Percentiles rank a stretch among this genome's conserved stretches.
Evolutionary conservation across 2,113 vertebrate species (phyloP).

Genomic region (Larimichthys crocea): DNA sequence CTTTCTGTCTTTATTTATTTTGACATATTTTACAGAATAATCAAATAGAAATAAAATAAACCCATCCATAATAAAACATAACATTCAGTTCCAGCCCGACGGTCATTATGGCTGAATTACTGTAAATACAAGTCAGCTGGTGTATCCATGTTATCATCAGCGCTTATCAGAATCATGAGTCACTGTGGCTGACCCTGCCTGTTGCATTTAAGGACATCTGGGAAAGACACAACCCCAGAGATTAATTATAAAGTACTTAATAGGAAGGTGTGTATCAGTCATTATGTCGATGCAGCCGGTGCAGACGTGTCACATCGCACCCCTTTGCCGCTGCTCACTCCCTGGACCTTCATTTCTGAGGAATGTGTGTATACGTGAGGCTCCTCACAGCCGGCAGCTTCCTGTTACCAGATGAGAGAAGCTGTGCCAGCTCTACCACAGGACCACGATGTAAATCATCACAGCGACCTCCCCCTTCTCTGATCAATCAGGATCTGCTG

Average conservation of each 20-base stretch:
- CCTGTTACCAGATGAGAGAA: conserved; percentile 26
- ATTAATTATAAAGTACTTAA: neutral
- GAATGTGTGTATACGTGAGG: conserved; percentile 45
- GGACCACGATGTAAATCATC: conserved; percentile 1
- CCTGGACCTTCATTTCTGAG: conserved; percentile 20
- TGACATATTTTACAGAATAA: neutral
- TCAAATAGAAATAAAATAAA: neutral
- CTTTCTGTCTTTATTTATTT: neutral
- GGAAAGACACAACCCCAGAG: neutral
- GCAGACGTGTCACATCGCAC: conserved; percentile 17
- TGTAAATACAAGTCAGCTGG: neutral
- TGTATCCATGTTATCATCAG: too few species aligned
- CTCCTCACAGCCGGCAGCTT: conserved; percentile 29
- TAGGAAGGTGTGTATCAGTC: neutral
- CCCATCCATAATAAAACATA: neutral
- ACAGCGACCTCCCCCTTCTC: neutral
- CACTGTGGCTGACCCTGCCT: neutral
- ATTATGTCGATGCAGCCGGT: neutral
- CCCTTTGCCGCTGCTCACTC: neutral
- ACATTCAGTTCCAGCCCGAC: neutral
- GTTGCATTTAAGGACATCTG: conserved; percentile 13
- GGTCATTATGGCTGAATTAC: neutral
- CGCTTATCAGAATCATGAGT: neutral
- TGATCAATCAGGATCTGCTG: neutral
- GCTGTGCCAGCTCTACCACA: conserved; percentile 21